Evolutionary conservation across 2,888 invertebrate genomes (phyloP).

Genomic region (Tenthredo distinguenda): DNA sequence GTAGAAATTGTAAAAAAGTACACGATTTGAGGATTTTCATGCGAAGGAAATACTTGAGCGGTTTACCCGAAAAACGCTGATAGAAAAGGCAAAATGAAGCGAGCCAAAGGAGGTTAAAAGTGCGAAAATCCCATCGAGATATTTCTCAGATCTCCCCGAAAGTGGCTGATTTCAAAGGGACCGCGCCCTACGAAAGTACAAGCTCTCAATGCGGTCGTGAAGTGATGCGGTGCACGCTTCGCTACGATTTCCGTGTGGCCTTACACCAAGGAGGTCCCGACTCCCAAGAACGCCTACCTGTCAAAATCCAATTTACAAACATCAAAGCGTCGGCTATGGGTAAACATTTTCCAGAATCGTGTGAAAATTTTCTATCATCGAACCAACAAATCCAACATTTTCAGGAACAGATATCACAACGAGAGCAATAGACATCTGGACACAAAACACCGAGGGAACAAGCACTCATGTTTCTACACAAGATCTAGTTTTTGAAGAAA

Average conservation of each 20-base stretch:
- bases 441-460: background rate
- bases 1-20: conserved; percentile 39
- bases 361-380: conserved; percentile 45
- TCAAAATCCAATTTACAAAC: conserved; percentile 41
- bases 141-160: conserved; percentile 69
- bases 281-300: conserved; percentile 47
- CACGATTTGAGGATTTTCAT: conserved; percentile 34
- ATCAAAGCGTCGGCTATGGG: conserved; percentile 46
- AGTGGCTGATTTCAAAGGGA: conserved; percentile 68
- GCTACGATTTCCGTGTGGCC: conserved; percentile 42
- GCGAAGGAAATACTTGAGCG: conserved; percentile 46
- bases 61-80: conserved; percentile 36
- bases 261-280: conserved; percentile 43
- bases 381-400: background rate
- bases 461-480: background rate
- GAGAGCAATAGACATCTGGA: background rate
- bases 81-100: conserved; percentile 29
- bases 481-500: background rate
- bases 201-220: conserved; percentile 44
- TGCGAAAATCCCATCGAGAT: conserved; percentile 74
- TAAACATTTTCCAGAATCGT: conserved; percentile 48
- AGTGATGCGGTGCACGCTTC: conserved; percentile 48
- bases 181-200: conserved; percentile 43
- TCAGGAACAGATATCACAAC: background rate
- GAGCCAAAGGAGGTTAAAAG: conserved; percentile 67